Evolutionary conservation across 1,140 invertebrate genomes (phyloP).

Genomic region (Conus ventricosus): DNA sequence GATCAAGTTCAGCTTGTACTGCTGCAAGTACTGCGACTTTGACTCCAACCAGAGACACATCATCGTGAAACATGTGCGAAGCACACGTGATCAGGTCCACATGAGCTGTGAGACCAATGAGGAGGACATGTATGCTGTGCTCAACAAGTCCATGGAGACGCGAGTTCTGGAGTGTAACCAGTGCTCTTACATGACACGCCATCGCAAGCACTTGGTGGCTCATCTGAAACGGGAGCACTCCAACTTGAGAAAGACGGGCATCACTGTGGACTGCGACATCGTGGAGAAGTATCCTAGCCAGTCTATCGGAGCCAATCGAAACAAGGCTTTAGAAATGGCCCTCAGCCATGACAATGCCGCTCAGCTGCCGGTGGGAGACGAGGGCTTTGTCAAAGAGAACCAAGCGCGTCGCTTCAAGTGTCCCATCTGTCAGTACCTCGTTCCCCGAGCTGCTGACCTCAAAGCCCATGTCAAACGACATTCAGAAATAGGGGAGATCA

Average conservation of each 20-base stretch:
- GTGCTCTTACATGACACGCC: slow-evolving; percentile 52
- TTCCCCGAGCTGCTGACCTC: slow-evolving; percentile 51
- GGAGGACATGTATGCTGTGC: slow-evolving; percentile 46
- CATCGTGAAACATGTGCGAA: slow-evolving; percentile 47
- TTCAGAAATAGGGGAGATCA: slow-evolving; percentile 51
- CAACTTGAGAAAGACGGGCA: slow-evolving; percentile 32
- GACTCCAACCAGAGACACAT: slow-evolving; percentile 49
- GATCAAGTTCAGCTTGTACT: slow-evolving; percentile 46
- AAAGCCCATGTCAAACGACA: slow-evolving; percentile 51
- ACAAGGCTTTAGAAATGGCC: slow-evolving; percentile 30
- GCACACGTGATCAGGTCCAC: slow-evolving; percentile 41
- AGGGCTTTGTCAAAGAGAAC: slow-evolving; percentile 45
- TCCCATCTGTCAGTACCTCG: slow-evolving; percentile 51
- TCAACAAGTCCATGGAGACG: slow-evolving; percentile 45
- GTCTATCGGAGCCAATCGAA: slow-evolving; percentile 10
- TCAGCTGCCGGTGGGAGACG: slow-evolving; percentile 30
- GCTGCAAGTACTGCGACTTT: slow-evolving; percentile 53
- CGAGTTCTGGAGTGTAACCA: slow-evolving; percentile 49
- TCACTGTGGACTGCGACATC: slow-evolving; percentile 35
- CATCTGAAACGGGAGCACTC: slow-evolving; percentile 49
- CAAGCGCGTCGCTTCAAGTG: slow-evolving; percentile 52
- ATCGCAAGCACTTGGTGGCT: slow-evolving; percentile 50
- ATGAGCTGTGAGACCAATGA: slow-evolving; percentile 35
- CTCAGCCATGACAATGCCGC: slow-evolving; percentile 32
- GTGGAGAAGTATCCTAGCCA: slow-evolving; percentile 30